Percentiles rank a stretch among this genome's conserved stretches.
Evolutionary conservation across 2,113 vertebrate species (phyloP).

Genomic region (Sakesphorus luctuosus): DNA sequence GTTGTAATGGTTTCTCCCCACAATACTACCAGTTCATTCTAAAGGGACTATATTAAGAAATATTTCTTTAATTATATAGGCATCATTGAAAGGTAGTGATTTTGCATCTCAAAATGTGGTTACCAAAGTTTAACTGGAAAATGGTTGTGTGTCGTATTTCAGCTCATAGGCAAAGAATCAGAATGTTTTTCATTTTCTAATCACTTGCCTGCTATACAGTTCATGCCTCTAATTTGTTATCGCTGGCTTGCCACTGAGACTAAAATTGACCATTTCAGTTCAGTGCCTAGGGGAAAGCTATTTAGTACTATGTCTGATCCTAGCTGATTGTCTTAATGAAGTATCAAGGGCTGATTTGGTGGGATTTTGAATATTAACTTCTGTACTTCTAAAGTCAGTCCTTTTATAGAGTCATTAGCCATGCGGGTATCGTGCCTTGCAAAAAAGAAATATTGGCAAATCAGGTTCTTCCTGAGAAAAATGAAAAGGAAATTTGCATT

Average conservation of each 20-base stretch:
- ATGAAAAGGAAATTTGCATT: neutral
- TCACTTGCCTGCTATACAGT: neutral
- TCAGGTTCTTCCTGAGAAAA: neutral
- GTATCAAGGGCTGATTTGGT: neutral
- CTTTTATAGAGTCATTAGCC: neutral
- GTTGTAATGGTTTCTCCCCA: neutral
- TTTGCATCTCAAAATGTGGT: neutral
- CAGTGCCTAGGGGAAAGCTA: neutral
- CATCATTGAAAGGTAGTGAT: neutral
- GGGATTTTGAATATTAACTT: neutral
- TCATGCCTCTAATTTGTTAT: neutral
- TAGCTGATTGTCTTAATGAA: neutral
- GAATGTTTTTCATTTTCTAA: neutral
- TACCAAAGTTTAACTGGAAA: neutral
- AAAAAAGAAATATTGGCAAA: neutral
- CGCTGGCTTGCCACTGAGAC: neutral
- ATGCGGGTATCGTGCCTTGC: neutral
- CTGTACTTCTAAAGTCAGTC: neutral
- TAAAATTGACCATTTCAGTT: neutral
- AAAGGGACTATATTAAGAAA: neutral
- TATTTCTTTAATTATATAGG: neutral
- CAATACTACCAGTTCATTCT: neutral
- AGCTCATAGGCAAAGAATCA: neutral
- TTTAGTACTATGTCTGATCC: neutral
- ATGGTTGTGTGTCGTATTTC: neutral